phyloP scores from a whole-genome alignment of 2,797 vertebrate genomes.

The Dipus sagitta region DNA sequence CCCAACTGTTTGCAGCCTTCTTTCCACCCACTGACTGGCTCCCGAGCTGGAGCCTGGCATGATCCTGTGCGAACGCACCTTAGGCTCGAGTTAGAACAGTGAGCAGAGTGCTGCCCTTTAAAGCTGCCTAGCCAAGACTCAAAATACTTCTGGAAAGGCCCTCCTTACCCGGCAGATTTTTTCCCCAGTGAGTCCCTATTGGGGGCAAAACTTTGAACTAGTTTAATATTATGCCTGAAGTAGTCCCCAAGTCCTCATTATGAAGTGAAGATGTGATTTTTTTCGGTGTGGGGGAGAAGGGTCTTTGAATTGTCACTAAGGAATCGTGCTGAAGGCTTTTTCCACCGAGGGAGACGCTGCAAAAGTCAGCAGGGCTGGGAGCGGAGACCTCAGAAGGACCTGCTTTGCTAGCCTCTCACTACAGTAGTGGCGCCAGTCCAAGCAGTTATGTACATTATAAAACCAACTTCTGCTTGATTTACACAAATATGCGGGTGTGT shows the following conservation, averaged over 20 bases:
- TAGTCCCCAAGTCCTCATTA: background rate
- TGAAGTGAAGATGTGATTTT: background rate
- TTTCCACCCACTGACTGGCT: background rate
- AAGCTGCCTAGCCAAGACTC: background rate
- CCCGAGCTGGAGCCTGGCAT: background rate
- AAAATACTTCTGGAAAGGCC: slow-evolving; percentile 10
- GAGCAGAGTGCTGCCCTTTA: background rate
- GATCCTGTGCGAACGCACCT: background rate
- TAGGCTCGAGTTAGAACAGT: background rate
- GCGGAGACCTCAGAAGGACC: background rate
- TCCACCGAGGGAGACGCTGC: background rate
- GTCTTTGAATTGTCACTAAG: background rate
- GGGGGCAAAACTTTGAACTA: background rate
- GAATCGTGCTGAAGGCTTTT: background rate
- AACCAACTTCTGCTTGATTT: background rate
- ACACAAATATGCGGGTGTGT: background rate
- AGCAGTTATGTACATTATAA: background rate
- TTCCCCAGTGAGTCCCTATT: background rate
- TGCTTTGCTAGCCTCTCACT: background rate
- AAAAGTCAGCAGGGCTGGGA: background rate
- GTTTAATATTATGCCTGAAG: background rate
- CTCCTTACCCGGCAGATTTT: background rate
- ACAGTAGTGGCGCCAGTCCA: background rate
- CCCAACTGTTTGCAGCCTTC: background rate
- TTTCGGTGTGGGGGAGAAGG: background rate